These are phyloP conservation scores for Centrocercus urophasianus DNA, from an alignment of 2,113 vertebrate species.

Conservation along the genomic window DNA sequence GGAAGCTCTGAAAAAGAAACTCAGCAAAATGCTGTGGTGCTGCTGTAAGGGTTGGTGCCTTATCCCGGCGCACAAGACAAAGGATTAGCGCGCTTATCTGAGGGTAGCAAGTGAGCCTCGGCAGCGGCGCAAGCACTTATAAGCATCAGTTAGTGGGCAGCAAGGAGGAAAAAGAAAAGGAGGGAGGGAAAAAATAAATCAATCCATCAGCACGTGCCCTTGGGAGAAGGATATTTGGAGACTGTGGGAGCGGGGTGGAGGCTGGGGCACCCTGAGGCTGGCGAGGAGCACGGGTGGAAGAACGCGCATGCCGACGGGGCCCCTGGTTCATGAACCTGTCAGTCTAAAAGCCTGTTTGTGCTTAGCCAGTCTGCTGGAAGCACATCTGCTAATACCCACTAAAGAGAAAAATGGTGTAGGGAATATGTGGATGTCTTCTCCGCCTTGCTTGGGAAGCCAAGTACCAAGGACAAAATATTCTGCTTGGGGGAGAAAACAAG, in stretches of 20 bases:
- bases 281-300: neutral
- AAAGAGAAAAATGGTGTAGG: slow-evolving; percentile 74
- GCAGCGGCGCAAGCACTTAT: neutral
- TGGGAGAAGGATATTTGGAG: slow-evolving; percentile 29
- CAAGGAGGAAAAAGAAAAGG: neutral
- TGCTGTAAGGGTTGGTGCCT: neutral
- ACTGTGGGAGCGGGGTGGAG: neutral
- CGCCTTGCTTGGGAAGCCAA: slow-evolving; percentile 7
- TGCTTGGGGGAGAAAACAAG: neutral
- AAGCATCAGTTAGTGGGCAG: slow-evolving; percentile 3
- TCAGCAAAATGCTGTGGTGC: neutral
- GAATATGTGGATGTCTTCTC: slow-evolving; percentile 45
- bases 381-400: slow-evolving; percentile 74
- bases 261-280: neutral
- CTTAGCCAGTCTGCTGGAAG: slow-evolving; percentile 74
- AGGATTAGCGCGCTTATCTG: slow-evolving; percentile 46
- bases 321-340: slow-evolving; percentile 60
- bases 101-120: slow-evolving; percentile 46
- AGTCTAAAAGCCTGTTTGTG: slow-evolving; percentile 74
- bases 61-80: neutral
- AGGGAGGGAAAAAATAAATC: fast-evolving
- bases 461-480: neutral
- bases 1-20: slow-evolving; percentile 4
- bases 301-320: neutral
- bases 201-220: slow-evolving; percentile 36